Conservation (phyloP, 2,797 vertebrate species). For the Cirrhinus molitorella region DNA sequence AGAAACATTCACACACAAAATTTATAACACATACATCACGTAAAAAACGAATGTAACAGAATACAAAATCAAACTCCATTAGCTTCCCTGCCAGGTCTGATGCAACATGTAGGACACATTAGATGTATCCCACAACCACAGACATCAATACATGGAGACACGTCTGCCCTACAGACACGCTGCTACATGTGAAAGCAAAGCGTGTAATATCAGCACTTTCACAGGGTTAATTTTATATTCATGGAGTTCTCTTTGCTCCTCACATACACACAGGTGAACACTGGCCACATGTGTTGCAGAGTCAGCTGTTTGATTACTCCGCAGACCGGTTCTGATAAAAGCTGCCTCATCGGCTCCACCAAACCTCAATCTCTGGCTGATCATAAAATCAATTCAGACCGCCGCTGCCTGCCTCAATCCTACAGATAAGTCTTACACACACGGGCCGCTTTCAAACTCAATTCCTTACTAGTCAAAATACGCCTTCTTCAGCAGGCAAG, state of each 20-base stretch:
- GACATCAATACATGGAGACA: constrained; percentile 39
- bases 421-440: constrained; percentile 53
- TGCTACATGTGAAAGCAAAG: constrained; percentile 24
- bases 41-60: constrained; percentile 10
- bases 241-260: constrained; percentile 28
- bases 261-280: constrained; percentile 32
- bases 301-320: constrained; percentile 67
- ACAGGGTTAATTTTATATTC: constrained; percentile 52
- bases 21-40: background rate
- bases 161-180: constrained; percentile 1
- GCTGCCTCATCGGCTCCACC: constrained; percentile 50
- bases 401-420: constrained; percentile 38
- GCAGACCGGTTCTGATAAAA: constrained; percentile 56
- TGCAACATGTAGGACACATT: constrained; percentile 24
- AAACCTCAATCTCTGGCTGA: constrained; percentile 64
- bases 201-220: constrained; percentile 48
- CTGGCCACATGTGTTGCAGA: constrained; percentile 62
- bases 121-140: constrained; percentile 21
- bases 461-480: constrained; percentile 62
- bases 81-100: constrained; percentile 28
- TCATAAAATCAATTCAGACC: constrained; percentile 62
- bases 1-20: background rate
- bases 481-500: constrained; percentile 52
- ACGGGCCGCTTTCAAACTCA: constrained; percentile 58
- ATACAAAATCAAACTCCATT: constrained; percentile 41